Evolutionary conservation across 2,797 vertebrate genomes (phyloP), one percentile per base, ranked within the genome.

Genomic region (Apogon hyalosoma): DNA sequence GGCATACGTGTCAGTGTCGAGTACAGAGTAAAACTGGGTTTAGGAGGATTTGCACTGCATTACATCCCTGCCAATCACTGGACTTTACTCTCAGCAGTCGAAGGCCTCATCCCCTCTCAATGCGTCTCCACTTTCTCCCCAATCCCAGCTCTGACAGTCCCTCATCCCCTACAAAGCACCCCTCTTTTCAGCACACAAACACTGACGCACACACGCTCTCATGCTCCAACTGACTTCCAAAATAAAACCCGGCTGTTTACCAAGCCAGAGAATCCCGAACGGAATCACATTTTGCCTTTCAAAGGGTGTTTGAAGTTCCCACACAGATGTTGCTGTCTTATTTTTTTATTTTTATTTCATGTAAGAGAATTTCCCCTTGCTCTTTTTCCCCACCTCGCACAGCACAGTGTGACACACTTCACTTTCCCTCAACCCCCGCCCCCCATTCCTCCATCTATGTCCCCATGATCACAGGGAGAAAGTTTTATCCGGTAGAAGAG

Each of bases 291-390:
- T 88, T 87, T 83, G 71, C 72, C 66, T 82, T 91, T 92, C 89
- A 88, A 90, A 91, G 84, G 45, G 2, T 51, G 83, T 88, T 90
- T 89, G 87, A 91, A 91, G 87, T 88, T 87, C 75, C 81, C 51
- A 54, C 87, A 89, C 87, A 90, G 85, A 91, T 88, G 87, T 88
- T 82, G 78, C 78, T 33, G 75, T 80, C 69, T 80, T 55, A 65
- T 55, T 46, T 33, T 72, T 82, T 74, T 65, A 6, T 80, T 82
- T 84, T 65, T 69, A 80, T 83, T 83, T 85, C 73, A 87, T 79
- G 77, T 75, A 68, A 78, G 79, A 77, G 52, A 71, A 57, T 67
- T 66, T 50, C 51, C 79, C 52, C 56, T 74, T 79, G 69, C 83
- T 86, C 79, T 75, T 73, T 85, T 69, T 63, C 60, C 50, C 63